Evolutionary conservation across 2,797 vertebrate species (phyloP), one percentile per base, ranked within the genome.

Genomic region (Notolepis coatsorum): DNA sequence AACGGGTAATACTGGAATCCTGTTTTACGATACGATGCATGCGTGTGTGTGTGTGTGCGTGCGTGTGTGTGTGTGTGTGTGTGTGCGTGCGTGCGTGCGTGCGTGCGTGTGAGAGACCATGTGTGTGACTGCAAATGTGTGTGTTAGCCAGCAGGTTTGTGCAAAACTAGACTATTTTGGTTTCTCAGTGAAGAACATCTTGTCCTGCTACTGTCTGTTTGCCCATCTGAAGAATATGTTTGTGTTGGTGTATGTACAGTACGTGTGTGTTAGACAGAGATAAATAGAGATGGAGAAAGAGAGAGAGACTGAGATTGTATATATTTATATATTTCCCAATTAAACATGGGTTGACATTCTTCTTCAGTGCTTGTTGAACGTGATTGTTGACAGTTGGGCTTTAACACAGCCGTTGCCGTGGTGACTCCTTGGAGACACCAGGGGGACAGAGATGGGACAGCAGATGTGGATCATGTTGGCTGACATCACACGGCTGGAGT

Each of bases 391-490:
- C 80, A 81, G 82, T 76, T 65, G 0, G 6, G 75, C 75, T 61
- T 67, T 78, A 24, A 66, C 75, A 77, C 57, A 65, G 59, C 65
- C 20, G 76, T 85, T 81, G 66, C 84, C 52, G 65, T 18, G 55
- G 81, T 41, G 68, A 87, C 81, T 79, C 80, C 76, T 84, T 62
- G 65, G 76, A 76, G 69, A 77, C 57, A 43, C 66, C n/a, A 61
- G 71, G 23, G 4, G 59, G 68, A 39, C 15, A 3, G 53, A 69
- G 53, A 69, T 78, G 60, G 78, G 58, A 68, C 67, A 18, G 65
- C 68, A 66, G 45, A 80, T 86, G 71, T 84, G 80, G 81, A 82
- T 86, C 81, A 75, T 61, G 57, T 64, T 53, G 43, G 77, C 71
- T 69, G 67, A 65, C 48, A 57, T 67, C 35, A 60, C 51, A 10